Percentiles rank a stretch among this genome's conserved stretches.
phyloP scores from a whole-genome alignment of 1,140 invertebrate genomes.

The Anastrepha ludens region DNA sequence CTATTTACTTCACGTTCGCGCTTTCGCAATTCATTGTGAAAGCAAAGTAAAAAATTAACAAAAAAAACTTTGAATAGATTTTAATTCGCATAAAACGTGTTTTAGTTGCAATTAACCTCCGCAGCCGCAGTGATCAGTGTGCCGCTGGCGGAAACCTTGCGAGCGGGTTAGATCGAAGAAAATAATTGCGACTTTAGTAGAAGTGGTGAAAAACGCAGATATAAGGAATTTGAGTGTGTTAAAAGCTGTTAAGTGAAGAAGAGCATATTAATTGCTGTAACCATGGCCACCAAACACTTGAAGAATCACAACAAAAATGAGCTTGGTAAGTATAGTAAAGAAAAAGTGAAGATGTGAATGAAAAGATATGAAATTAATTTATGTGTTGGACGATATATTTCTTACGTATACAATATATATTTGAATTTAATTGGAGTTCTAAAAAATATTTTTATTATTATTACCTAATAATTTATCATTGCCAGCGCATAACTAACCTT shows the following conservation, averaged over 20 bases:
- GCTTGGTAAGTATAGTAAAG: conserved; percentile 14
- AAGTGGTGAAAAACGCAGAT: neutral
- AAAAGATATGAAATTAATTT: no score
- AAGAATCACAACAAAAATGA: neutral
- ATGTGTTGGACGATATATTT: no score
- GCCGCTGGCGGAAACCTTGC: neutral
- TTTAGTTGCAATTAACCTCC: conserved; percentile 19
- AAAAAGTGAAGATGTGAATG: neutral
- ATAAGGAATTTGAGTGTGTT: neutral
- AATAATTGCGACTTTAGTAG: neutral
- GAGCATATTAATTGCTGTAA: neutral
- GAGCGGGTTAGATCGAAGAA: neutral
- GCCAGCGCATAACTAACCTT: no score
- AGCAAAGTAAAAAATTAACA: no score
- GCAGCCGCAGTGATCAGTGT: conserved; percentile 7
- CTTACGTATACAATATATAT: no score
- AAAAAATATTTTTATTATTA: no score
- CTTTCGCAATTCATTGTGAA: neutral
- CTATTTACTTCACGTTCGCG: neutral
- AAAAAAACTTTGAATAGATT: neutral
- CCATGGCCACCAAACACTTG: neutral
- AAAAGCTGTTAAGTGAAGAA: neutral
- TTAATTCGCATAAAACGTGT: conserved; percentile 23
- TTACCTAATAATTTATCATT: no score
- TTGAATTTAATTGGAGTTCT: no score